Evolutionary conservation across 37 sponge, comb jelly and placozoan genomes (phyloP), one percentile per base, ranked within the genome.

Genomic region (Diacarnus erythraeanus): DNA sequence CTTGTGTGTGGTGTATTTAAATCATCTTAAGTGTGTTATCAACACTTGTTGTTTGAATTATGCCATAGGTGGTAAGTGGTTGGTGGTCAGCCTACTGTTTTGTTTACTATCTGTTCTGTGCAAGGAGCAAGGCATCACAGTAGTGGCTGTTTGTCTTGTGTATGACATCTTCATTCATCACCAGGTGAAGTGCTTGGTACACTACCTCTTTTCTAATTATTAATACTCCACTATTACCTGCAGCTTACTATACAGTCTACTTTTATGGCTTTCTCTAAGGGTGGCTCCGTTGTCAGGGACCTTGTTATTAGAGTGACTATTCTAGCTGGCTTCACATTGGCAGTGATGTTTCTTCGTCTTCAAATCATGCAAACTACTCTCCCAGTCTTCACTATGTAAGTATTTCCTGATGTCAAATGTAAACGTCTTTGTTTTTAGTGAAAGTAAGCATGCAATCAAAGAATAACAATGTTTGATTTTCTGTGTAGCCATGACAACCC

Each of bases 51-150:
- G 41, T 27, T 6, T n/a, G 40, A 30, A 31, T 51, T 41, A 51
- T 22, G 2, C 9, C 8, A 1, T 71, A 69, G 80, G 59, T 38
- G 41, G 15, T 4, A 25, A 36, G 70, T 82, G 82, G 82, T 33
- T 82, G 26, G 8, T 21, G 25, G 30, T 44, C 26, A 41, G 63
- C 35, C 51, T 82, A 54, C 1, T 82, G 15, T 38, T 86, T 39
- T 77, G 82, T 22, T 9, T 91, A 42, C 59, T 75, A 17, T 88
- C 96, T 0, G 88, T 88, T 59, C 77, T 95, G 37, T 85, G 93
- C 56, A 95, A 95, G 77, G 96, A 95, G 79, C 84, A 79, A 27
- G 96, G 96, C 8, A 83, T 95, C 75, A 95, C 96, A 25, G 88
- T 89, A 10, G 64, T 95, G 0, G 96, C 94, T 38, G 77, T 95